Conservation (phyloP, 2,888 invertebrate species). For the Lasioglossum villosulum region DNA sequence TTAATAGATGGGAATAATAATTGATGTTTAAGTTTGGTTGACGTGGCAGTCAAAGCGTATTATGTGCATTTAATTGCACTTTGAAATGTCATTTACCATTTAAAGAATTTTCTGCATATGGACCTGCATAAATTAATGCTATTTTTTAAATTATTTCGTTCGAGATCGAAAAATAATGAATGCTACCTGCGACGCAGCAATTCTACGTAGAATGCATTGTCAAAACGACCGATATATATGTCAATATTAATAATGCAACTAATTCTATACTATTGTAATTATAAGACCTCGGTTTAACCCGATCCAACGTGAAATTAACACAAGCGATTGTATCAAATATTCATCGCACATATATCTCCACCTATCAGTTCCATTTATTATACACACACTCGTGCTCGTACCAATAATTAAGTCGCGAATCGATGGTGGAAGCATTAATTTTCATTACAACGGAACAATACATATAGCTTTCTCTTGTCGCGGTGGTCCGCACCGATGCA, state of each 20-base stretch:
- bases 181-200: not conserved
- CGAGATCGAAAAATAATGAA: not conserved
- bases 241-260: conserved; percentile 2
- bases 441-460: conserved; percentile 33
- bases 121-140: not conserved
- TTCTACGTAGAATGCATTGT: conserved; percentile 6
- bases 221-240: not conserved
- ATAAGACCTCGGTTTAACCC: not conserved
- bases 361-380: conserved; percentile 25
- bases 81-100: not conserved
- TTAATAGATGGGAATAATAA: not conserved
- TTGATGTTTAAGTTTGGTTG: not conserved
- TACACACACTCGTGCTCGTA: conserved; percentile 14
- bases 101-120: not conserved
- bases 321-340: conserved; percentile 10
- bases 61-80: not conserved
- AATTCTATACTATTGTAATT: conserved; percentile 17
- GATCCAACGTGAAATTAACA: not conserved
- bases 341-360: not conserved
- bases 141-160: not conserved
- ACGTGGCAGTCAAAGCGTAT: not conserved
- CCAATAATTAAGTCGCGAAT: conserved; percentile 35
- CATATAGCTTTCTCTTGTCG: conserved; percentile 30
- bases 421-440: conserved; percentile 43
- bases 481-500: conserved; percentile 6